These are phyloP conservation scores for Leucoraja ocellata DNA, from an alignment of 2,797 vertebrate species.

Conservation along the genomic window DNA sequence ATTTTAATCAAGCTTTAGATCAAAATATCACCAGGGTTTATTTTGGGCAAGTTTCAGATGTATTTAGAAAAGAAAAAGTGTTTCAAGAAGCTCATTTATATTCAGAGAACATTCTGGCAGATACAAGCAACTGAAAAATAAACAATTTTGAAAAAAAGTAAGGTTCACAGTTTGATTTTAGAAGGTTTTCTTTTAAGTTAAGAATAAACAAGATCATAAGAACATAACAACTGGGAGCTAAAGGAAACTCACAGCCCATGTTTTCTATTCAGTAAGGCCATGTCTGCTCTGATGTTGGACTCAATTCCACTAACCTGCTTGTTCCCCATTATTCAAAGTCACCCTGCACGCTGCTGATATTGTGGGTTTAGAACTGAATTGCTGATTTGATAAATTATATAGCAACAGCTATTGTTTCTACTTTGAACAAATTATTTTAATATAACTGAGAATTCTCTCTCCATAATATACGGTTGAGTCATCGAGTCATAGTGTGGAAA, in stretches of 20 bases:
- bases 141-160: not conserved
- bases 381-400: not conserved
- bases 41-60: not conserved
- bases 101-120: not conserved
- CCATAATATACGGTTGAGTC: not conserved
- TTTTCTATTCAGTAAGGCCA: too few relatives aligned
- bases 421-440: not conserved
- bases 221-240: too few relatives aligned
- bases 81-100: not conserved
- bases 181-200: not conserved
- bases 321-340: not conserved
- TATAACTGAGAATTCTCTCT: not conserved
- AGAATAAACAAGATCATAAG: not conserved
- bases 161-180: not conserved
- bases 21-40: constrained; percentile 3
- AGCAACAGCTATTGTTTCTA: not conserved
- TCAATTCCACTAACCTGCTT: not conserved
- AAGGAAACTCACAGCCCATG: too few relatives aligned
- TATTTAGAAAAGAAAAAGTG: not conserved
- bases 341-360: not conserved
- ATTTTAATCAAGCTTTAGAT: constrained; percentile 31
- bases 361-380: not conserved
- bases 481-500: too few relatives aligned
- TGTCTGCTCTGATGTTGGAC: too few relatives aligned
- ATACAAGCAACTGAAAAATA: constrained; percentile 1